Evolutionary conservation across 2,797 vertebrate genomes (phyloP), one percentile per base, ranked within the genome.

Genomic region (Acanthis flammea): DNA sequence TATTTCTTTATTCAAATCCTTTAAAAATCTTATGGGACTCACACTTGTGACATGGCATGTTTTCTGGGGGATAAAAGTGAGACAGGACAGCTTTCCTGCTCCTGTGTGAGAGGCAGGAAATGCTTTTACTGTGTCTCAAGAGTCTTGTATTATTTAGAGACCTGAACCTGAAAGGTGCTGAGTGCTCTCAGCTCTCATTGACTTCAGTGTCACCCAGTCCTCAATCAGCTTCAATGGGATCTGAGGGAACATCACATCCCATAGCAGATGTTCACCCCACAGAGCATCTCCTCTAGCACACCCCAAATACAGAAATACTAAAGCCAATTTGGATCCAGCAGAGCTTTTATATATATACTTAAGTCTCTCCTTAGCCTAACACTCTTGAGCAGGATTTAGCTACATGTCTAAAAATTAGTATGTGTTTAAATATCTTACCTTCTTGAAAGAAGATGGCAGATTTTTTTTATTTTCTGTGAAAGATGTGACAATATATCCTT

Each of bases 101-200:
- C 37, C 73, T 58, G 28, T 61, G 47, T 18, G 14, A 55, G 19
- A 54, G 16, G 5, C 28, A 72, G 21, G 14, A 92, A 83, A 91
- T 60, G 86, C 50, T 96, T 94, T 91, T 80, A 75, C 39, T 74
- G 23, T 73, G 70, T 63, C 82, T 84, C 44, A 1, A 33, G 82
- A 55, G 75, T 91, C 75, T 81, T 94, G 55, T 55, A 90, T 88
- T 91, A 92, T 91, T 92, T 83, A 91, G 71, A 83, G n/a, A 13
- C 62, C 51, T 91, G 75, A 96, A 93, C 78, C 87, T 95, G 89
- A 76, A 92, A 94, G 94, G 94, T 96, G 84, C 72, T 86, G 87
- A 83, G 87, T 55, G 62, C 78, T 81, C 65, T 96, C 82, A 88
- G 66, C 33, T 86, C 33, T 90, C 72, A 81, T 53, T 88, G 84